Evolutionary conservation across 2,113 vertebrate species (phyloP).

Genomic region (Elanus axillaris): DNA sequence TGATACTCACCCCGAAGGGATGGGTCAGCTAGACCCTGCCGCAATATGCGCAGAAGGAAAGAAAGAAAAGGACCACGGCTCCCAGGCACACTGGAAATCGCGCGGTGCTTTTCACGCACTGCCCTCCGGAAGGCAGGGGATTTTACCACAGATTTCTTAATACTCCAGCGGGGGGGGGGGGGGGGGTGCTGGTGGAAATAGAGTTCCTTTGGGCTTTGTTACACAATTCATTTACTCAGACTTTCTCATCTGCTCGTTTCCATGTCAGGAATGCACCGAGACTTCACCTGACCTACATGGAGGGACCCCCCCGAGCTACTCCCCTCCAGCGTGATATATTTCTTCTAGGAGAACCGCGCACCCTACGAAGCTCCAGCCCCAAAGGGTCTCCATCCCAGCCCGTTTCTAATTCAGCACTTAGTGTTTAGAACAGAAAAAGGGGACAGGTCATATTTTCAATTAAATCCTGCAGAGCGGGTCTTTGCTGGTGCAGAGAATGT

Average conservation of each 20-base stretch:
- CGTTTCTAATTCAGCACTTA: neutral
- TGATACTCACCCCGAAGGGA: neutral
- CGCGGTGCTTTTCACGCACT: neutral
- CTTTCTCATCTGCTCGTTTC: neutral
- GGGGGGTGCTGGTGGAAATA: accelerated
- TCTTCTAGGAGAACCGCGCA: neutral
- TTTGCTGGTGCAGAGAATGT: neutral
- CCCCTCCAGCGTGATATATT: neutral
- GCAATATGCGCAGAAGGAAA: accelerated
- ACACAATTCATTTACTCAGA: neutral
- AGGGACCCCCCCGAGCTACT: accelerated
- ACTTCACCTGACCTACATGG: neutral
- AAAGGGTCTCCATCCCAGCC: neutral
- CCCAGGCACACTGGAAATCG: neutral
- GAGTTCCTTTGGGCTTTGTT: neutral
- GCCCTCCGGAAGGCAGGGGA: neutral
- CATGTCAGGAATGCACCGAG: neutral
- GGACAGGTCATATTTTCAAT: accelerated
- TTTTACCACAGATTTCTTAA: neutral
- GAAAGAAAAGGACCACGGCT: neutral
- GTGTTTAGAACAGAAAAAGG: neutral
- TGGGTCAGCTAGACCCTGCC: neutral
- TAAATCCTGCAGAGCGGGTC: neutral
- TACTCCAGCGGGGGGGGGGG: neutral
- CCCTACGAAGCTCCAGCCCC: neutral